Base-by-base conservation (phyloP, 2,888 invertebrate genomes). In the Drosophila mercatorum region DNA sequence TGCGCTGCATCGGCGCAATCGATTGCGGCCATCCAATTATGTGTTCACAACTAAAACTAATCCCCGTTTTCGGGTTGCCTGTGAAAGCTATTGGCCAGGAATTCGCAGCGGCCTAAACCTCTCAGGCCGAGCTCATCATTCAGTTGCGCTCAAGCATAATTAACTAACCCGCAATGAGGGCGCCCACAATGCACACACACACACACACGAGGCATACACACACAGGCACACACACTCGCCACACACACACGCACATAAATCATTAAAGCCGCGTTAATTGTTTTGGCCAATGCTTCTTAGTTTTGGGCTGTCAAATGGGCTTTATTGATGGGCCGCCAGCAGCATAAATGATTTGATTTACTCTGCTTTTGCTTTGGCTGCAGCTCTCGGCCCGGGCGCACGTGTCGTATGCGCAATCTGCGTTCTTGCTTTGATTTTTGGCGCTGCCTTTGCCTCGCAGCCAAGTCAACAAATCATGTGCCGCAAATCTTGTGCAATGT, bases 331-430 rank as follows among this genome's bases (percentile, higher is more conserved):
- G 70, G 74, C 67, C 74, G 63, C 70, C 73, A 64, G 74, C 74
- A 81, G 84, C 84, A 88, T 88, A 88, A 84, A 86, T 86, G 87
- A 85, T 85, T 83, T 85, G 89, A 88, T 84, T 83, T 80, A 74
- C 68, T 65, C 46, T 52, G 59, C 73, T 61, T 55, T 49, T 52
- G 59, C 73, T 61, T 55, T 49, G 12, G 47, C 49, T 31, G 49
- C 49, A 49, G 49, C 31, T 7, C 31, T 34, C 31, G 2, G 31
- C 31, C 31, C 6, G 74, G 74, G 60, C 68, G 55, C 47, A 68
- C 56, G 67, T 61, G 65, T 52, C 80, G 83, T 81, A 81, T 81
- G 60, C 78, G 81, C 78, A 64, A 81, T 78, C 71, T 52, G 69
- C 53, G 46, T 68, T 53, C 52, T 41, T 28, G 47, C 63, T 61